Conservation (phyloP, 2,797 vertebrate species). For the Schizothorax lantsangensis region DNA sequence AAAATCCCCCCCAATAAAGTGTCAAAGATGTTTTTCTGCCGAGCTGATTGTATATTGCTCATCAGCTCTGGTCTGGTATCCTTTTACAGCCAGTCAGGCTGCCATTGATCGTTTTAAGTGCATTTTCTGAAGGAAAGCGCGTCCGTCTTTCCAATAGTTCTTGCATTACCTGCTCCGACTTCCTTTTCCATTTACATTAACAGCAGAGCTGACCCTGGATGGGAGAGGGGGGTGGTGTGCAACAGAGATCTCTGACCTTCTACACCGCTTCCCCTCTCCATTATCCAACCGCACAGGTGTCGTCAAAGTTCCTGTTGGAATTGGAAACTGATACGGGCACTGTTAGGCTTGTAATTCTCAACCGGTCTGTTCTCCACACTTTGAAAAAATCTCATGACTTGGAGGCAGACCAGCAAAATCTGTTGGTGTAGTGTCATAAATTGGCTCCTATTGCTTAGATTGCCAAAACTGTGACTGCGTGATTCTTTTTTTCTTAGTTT, state of each 20-base stretch:
- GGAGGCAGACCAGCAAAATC: constrained; percentile 30
- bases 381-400: constrained; percentile 55
- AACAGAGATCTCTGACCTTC: constrained; percentile 50
- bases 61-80: constrained; percentile 33
- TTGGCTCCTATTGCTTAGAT: neutral
- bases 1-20: neutral
- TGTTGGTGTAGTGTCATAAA: constrained; percentile 22
- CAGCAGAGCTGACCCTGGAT: constrained; percentile 57
- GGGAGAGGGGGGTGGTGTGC: constrained; percentile 36
- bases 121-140: constrained; percentile 72
- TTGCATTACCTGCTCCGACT: constrained; percentile 69
- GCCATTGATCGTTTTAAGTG: constrained; percentile 80
- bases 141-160: constrained; percentile 61
- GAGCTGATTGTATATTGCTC: constrained; percentile 26
- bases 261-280: constrained; percentile 39
- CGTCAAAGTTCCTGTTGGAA: constrained; percentile 57
- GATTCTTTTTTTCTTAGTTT: neutral
- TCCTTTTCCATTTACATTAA: constrained; percentile 58
- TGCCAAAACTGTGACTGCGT: neutral
- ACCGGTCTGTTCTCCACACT: constrained; percentile 41
- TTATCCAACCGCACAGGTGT: constrained; percentile 52
- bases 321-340: constrained; percentile 46
- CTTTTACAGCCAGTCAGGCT: constrained; percentile 54
- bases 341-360: constrained; percentile 59
- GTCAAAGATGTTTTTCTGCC: constrained; percentile 1